phyloP scores from a whole-genome alignment of 2,797 vertebrate genomes.

The Chromobotia macracanthus region DNA sequence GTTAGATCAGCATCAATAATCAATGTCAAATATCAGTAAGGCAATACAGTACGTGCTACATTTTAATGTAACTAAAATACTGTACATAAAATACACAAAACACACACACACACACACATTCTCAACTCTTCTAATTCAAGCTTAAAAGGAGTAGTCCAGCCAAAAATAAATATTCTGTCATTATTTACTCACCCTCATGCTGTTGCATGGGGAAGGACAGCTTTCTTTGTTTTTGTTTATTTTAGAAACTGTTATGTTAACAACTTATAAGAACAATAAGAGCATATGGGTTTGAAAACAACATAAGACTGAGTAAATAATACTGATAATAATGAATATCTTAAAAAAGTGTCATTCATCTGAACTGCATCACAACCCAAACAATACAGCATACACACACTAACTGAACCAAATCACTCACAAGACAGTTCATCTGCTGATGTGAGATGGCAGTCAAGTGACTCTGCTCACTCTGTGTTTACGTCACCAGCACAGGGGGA shows the following conservation, averaged over 20 bases:
- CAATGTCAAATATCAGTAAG: background rate
- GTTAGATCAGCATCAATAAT: background rate
- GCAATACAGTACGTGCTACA: background rate
- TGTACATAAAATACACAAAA: too few species aligned
- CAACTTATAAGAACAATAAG: too few species aligned
- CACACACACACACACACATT: too few species aligned
- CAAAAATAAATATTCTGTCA: background rate
- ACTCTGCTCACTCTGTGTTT: constrained; percentile 28
- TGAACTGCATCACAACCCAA: constrained; percentile 10
- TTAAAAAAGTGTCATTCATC: background rate
- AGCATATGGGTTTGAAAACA: too few species aligned
- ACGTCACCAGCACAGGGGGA: constrained; percentile 29
- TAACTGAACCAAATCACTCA: background rate
- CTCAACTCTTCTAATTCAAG: background rate
- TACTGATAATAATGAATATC: too few species aligned
- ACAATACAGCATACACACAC: background rate
- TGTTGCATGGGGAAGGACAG: too few species aligned
- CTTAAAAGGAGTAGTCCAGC: too few species aligned
- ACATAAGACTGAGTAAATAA: background rate
- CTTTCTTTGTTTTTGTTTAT: too few species aligned
- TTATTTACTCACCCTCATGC: too few species aligned
- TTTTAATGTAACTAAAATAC: background rate
- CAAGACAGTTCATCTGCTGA: constrained; percentile 30
- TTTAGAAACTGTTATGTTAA: too few species aligned
- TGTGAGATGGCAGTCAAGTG: constrained; percentile 1